Evolutionary conservation across 2,113 vertebrate species (phyloP), one percentile per base, ranked within the genome.

Genomic region (Girardinichthys multiradiatus): DNA sequence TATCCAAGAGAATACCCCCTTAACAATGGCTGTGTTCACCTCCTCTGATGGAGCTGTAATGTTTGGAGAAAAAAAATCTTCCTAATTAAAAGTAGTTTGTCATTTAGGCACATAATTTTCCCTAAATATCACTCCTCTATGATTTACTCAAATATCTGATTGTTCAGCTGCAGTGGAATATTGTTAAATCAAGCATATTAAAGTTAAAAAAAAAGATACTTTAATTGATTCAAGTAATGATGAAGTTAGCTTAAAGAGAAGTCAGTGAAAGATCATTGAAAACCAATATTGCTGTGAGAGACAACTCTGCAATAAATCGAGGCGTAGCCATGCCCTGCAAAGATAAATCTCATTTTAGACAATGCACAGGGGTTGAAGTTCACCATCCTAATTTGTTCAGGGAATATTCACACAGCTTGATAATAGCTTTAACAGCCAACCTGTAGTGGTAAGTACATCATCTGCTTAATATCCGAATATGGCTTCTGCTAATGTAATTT

Each of bases 401-500:
- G 83, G 90, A 88, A 90, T 89, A 92, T 91, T 89, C 87, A 74
- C 85, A 71, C 85, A 72, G 62, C 80, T 80, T 90, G 86, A 86
- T 94, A 94, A 94, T 90, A 83, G 85, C 83, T 86, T 95, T 92
- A 94, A 80, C 83, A 91, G 85, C 89, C 84, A 94, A 92, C 86
- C 89, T 91, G 86, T 83, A 90, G 83, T 85, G 79, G 86, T 94
- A 94, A 94, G 94, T 80, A 81, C 85, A 94, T 95, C 86, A 91
- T 87, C 79, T 82, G 89, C 91, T 93, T 93, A 91, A 94, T 93
- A 94, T 90, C 87, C 86, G 86, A 88, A 72, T 92, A 92, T 33
- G 54, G 81, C 81, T 82, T 88, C 71, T 80, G 83, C 84, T 93
- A 90, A 94, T 93, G 86, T 61, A 76, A 93, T 94, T 88, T 69